Base-by-base conservation (phyloP, 2,888 invertebrate genomes). In the Hybos culiciformis region DNA sequence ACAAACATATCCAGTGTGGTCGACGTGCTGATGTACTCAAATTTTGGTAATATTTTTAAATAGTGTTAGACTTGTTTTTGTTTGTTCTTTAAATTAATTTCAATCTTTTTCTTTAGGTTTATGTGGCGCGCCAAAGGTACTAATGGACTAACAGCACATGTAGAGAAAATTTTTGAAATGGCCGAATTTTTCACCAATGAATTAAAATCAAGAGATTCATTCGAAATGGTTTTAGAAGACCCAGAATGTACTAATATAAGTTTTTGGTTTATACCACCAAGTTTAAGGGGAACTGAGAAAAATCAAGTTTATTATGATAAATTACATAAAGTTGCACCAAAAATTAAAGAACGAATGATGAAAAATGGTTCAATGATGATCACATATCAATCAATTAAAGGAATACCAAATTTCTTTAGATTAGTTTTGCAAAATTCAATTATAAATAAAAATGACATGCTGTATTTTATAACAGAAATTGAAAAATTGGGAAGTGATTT, bases 61-160 rank as follows among this genome's bases (percentile, higher is more conserved):
- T n/a, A n/a, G n/a, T n/a, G n/a, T n/a, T n/a, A n/a, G n/a, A n/a
- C n/a, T n/a, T n/a, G n/a, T n/a, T n/a, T n/a, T n/a, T n/a, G n/a
- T n/a, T n/a, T n/a, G n/a, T n/a, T n/a, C n/a, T n/a, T n/a, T n/a
- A n/a, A n/a, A n/a, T n/a, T n/a, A n/a, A n/a, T n/a, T n/a, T n/a
- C n/a, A n/a, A n/a, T n/a, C n/a, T n/a, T n/a, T n/a, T n/a, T n/a
- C n/a, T n/a, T n/a, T n/a, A n/a, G n/a, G n/a, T 82, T 92, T 59
- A 92, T 93, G 90, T 96, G 96, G 96, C 88, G 93, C 58, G 91
- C 94, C 5, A 94, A 94, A 66, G 87, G 88, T 1, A 79, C 77
- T 1, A 67, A 69, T 37, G 90, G 88, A 0, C 71, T 88, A 23
- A 82, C 83, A 53, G 72, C 73, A 42, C 88, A 88, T 57, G 73